These are phyloP conservation scores for Drosophila lini DNA, from an alignment of 1,140 invertebrate genomes.

Conservation along the genomic window DNA sequence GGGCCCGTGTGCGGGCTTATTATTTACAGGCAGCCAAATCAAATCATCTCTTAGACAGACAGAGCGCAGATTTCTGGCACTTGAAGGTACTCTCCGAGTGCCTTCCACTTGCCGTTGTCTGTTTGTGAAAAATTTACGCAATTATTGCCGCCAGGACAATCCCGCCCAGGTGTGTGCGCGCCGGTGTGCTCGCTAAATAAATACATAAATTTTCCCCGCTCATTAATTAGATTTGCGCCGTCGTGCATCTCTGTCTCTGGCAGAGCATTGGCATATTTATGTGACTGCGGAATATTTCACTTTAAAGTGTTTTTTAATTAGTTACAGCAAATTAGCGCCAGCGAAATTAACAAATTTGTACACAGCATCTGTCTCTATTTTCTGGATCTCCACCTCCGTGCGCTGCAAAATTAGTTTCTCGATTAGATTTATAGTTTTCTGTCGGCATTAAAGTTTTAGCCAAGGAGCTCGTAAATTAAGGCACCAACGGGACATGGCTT, in stretches of 20 bases:
- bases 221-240: constrained; percentile 67
- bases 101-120: constrained; percentile 50
- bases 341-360: constrained; percentile 53
- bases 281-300: constrained; percentile 52
- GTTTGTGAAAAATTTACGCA: constrained; percentile 73
- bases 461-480: constrained; percentile 9
- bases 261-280: constrained; percentile 47
- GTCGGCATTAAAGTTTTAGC: constrained; percentile 21
- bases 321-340: constrained; percentile 65
- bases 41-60: constrained; percentile 60
- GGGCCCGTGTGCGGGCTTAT: constrained; percentile 24
- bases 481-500: not conserved
- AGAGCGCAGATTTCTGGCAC: constrained; percentile 61
- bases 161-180: constrained; percentile 21
- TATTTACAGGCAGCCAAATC: constrained; percentile 61
- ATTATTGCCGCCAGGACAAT: constrained; percentile 58
- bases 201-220: constrained; percentile 61
- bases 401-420: constrained; percentile 67
- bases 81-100: constrained; percentile 28
- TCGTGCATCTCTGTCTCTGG: constrained; percentile 7
- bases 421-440: constrained; percentile 76
- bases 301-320: constrained; percentile 79
- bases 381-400: constrained; percentile 1
- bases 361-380: constrained; percentile 23
- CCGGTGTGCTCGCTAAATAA: constrained; percentile 45